Conservation (phyloP, 2,797 vertebrate genomes). For the Siniperca undulata region DNA sequence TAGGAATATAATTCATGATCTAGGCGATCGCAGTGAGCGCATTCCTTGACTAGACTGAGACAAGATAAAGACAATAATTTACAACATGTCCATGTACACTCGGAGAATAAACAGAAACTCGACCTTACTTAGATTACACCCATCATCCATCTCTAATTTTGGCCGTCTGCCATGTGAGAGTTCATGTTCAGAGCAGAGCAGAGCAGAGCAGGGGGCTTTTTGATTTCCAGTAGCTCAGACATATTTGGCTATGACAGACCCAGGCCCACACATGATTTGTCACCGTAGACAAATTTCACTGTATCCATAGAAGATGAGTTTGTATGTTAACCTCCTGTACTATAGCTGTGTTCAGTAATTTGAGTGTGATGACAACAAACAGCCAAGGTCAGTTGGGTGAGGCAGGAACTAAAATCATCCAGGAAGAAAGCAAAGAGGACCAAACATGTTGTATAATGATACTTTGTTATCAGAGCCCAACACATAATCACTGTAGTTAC, state of each 20-base stretch:
- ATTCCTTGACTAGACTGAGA: not conserved
- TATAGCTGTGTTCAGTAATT: not conserved
- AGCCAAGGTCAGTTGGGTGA: not conserved
- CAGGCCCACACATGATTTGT: not conserved
- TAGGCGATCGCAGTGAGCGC: not conserved
- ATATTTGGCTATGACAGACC: slow-evolving; percentile 5
- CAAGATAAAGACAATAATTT: slow-evolving; percentile 9
- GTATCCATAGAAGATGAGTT: not conserved
- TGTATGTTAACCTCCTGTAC: not conserved
- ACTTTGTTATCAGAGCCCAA: not conserved
- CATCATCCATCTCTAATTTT: not conserved
- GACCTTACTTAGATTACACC: slow-evolving; percentile 1
- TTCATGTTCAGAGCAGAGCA: not conserved
- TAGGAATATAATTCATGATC: not conserved
- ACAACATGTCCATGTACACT: not conserved
- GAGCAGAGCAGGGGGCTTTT: not conserved
- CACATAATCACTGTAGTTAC: no score
- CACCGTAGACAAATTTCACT: slow-evolving; percentile 4
- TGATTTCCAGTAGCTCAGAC: slow-evolving; percentile 16
- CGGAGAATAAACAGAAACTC: slow-evolving; percentile 1
- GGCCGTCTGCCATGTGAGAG: not conserved
- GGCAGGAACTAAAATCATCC: not conserved
- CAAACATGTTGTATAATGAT: not conserved
- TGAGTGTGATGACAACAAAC: not conserved
- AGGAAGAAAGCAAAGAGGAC: not conserved